Evolutionary conservation across 2,888 invertebrate species (phyloP).

Genomic region (Nomada fabriciana): DNA sequence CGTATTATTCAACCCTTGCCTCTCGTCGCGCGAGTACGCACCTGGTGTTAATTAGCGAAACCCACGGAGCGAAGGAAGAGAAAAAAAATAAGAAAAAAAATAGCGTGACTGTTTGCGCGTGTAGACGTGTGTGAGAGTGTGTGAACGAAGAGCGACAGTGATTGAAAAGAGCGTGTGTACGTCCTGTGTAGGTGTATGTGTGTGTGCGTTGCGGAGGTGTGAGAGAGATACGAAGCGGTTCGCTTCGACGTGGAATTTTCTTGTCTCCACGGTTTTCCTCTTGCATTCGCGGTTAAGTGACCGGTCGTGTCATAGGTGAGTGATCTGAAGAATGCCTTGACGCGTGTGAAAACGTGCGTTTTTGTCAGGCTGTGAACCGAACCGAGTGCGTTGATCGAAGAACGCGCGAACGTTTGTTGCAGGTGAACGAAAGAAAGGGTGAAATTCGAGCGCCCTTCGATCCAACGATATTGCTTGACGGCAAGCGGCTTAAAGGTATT

Average conservation of each 20-base stretch:
- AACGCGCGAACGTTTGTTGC: constrained; percentile 12
- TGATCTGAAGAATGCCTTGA: constrained; percentile 46
- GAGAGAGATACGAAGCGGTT: constrained; percentile 61
- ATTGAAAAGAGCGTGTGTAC: constrained; percentile 11
- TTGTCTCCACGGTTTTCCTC: constrained; percentile 44
- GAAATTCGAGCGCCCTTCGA: constrained; percentile 39
- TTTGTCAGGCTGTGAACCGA: constrained; percentile 37
- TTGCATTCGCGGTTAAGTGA: constrained; percentile 43
- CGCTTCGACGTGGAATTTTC: constrained; percentile 55
- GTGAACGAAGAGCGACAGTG: constrained; percentile 40
- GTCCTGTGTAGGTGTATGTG: constrained; percentile 21
- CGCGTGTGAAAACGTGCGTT: constrained; percentile 42
- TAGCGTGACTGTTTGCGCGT: constrained; percentile 1
- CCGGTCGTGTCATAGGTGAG: constrained; percentile 56
- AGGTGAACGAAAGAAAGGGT: not conserved
- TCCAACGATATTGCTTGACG: constrained; percentile 49
- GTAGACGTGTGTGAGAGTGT: constrained; percentile 27
- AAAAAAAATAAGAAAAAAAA: constrained; percentile 45
- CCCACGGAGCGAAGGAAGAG: constrained; percentile 42
- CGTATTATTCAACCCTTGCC: constrained; percentile 46
- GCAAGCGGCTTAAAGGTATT: constrained; percentile 61
- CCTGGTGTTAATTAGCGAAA: constrained; percentile 66
- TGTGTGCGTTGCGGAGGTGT: constrained; percentile 65
- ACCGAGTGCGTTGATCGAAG: constrained; percentile 30
- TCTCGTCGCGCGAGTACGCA: constrained; percentile 41